These are phyloP conservation scores for Silurus asotus DNA, from an alignment of 2,113 vertebrate genomes.

Conservation along the genomic window DNA sequence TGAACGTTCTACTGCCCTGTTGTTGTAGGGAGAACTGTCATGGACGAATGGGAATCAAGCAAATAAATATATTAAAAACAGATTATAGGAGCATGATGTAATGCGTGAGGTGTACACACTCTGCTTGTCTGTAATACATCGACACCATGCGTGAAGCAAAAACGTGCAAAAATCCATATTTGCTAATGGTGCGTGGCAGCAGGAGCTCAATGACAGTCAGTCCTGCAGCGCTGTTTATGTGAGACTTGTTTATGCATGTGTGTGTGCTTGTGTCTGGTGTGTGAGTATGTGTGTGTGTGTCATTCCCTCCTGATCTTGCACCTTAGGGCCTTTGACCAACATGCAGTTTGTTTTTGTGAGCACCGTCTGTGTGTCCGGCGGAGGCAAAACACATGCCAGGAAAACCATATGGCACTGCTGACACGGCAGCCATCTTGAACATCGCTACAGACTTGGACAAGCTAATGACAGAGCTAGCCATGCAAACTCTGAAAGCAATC, in stretches of 20 bases:
- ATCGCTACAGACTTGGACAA: conserved; percentile 69
- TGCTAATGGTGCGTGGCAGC: conserved; percentile 35
- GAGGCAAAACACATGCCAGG: conserved; percentile 64
- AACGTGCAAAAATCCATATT: conserved; percentile 29
- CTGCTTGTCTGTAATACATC: conserved; percentile 7
- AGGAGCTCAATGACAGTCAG: conserved; percentile 29
- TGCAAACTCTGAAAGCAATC: background rate
- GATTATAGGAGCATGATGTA: conserved; percentile 18
- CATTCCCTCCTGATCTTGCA: conserved; percentile 48
- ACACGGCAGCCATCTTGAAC: conserved; percentile 60
- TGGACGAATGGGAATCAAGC: background rate
- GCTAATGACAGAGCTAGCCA: conserved; percentile 65
- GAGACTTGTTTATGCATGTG: conserved; percentile 30
- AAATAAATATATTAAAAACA: background rate
- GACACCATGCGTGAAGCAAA: background rate
- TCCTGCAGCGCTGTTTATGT: conserved; percentile 38
- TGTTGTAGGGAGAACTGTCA: background rate
- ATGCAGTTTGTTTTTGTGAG: conserved; percentile 71
- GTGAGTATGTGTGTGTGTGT: conserved; percentile 44
- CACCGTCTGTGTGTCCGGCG: conserved; percentile 67
- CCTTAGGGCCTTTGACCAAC: conserved; percentile 70
- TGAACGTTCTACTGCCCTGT: background rate
- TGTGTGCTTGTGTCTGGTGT: conserved; percentile 46
- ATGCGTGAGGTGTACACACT: background rate
- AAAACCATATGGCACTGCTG: conserved; percentile 73